Conservation (phyloP, 2,113 vertebrate genomes). For the Tretioscincus oriximinensis region DNA sequence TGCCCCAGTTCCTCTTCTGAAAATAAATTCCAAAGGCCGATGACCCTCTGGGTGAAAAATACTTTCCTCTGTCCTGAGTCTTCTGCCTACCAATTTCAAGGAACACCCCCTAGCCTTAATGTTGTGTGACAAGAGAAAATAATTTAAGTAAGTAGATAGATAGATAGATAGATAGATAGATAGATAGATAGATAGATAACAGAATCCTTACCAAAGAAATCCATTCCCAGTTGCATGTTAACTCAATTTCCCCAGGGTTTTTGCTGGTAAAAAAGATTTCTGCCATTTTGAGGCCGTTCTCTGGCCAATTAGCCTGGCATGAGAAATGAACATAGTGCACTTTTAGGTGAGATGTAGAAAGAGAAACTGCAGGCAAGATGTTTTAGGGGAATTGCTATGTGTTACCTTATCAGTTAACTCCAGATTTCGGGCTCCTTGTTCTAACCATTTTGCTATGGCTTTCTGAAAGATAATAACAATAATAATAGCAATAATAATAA, state of each 20-base stretch:
- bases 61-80: too few relatives aligned
- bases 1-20: too few relatives aligned
- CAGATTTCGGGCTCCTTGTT: conserved; percentile 86
- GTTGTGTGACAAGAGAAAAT: too few relatives aligned
- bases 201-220: conserved; percentile 76
- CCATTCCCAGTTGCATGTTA: conserved; percentile 79
- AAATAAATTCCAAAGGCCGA: too few relatives aligned
- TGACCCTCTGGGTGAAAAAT: too few relatives aligned
- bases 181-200: too few relatives aligned
- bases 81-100: too few relatives aligned
- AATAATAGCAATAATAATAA: too few relatives aligned
- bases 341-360: neutral
- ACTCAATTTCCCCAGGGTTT: conserved; percentile 63
- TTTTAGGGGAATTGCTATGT: neutral
- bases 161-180: too few relatives aligned
- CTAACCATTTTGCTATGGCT: conserved; percentile 89
- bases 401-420: conserved; percentile 95
- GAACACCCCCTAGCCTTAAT: too few relatives aligned
- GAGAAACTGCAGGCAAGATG: neutral
- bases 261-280: conserved; percentile 80
- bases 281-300: conserved; percentile 90
- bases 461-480: conserved; percentile 68
- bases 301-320: conserved; percentile 87
- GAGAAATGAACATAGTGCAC: conserved; percentile 31
- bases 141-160: too few relatives aligned